phyloP scores from a whole-genome alignment of 2,888 invertebrate genomes.

The Ctena decussata region DNA sequence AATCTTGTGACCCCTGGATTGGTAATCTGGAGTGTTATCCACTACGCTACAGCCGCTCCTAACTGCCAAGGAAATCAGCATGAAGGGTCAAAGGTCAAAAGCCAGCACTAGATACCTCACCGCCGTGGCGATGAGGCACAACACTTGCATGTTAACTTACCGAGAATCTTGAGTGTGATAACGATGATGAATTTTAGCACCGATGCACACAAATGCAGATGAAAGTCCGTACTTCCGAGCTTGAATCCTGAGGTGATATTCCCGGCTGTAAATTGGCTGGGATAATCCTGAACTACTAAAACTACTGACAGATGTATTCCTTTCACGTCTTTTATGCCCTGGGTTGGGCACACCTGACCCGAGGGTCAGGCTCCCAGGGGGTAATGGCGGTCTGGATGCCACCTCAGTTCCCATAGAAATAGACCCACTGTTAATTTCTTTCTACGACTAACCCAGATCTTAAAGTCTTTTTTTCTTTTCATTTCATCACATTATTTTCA shows the following conservation, averaged over 20 bases:
- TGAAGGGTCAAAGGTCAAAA: too few relatives aligned
- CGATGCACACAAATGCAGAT: constrained; percentile 63
- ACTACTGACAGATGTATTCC: constrained; percentile 6
- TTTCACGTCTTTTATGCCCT: constrained; percentile 49
- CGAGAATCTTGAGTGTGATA: constrained; percentile 23
- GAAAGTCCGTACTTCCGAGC: constrained; percentile 61
- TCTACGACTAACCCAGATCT: background rate
- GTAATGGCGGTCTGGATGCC: constrained; percentile 60
- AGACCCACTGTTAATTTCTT: background rate
- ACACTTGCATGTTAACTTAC: constrained; percentile 1
- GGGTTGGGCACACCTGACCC: constrained; percentile 51
- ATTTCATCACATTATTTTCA: background rate
- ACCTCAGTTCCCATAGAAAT: constrained; percentile 65
- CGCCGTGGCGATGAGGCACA: too few relatives aligned
- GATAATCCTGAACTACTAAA: constrained; percentile 20
- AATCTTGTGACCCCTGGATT: too few relatives aligned
- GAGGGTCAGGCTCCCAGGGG: constrained; percentile 49
- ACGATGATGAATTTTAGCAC: constrained; percentile 68
- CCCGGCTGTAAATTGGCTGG: constrained; percentile 51
- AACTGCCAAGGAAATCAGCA: too few relatives aligned
- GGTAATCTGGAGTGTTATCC: too few relatives aligned
- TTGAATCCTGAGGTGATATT: constrained; percentile 62
- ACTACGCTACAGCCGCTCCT: too few relatives aligned
- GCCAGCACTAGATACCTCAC: too few relatives aligned
- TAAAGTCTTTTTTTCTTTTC: background rate